These are phyloP conservation scores for Chironomus tentans DNA, from an alignment of 2,888 invertebrate species.

Conservation along the genomic window DNA sequence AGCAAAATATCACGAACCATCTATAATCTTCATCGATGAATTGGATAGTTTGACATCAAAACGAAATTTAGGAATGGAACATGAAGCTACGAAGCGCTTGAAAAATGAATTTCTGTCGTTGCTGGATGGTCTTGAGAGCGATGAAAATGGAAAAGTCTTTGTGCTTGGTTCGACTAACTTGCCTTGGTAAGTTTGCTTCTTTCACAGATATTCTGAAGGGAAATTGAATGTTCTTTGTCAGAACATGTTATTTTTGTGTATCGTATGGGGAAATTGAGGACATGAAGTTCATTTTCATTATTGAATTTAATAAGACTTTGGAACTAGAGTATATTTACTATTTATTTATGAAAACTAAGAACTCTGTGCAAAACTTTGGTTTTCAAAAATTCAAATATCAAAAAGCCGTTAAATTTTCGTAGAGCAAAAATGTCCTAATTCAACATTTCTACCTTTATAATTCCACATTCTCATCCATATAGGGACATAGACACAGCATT, in stretches of 20 bases:
- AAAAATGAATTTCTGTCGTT: conserved; percentile 82
- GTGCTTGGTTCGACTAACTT: conserved; percentile 82
- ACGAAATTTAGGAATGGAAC: conserved; percentile 56
- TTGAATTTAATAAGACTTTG: too few relatives aligned
- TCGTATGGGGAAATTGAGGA: background rate
- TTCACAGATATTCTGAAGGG: background rate
- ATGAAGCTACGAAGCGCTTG: conserved; percentile 78
- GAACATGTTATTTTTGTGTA: background rate
- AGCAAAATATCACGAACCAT: conserved; percentile 75
- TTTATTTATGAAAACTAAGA: too few relatives aligned
- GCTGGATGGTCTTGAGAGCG: conserved; percentile 65
- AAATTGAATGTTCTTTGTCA: too few relatives aligned
- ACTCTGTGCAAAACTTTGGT: too few relatives aligned
- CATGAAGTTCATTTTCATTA: background rate
- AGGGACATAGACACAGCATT: conserved; percentile 85
- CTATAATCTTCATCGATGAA: conserved; percentile 89
- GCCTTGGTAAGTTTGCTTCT: conserved; percentile 59
- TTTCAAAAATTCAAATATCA: too few relatives aligned
- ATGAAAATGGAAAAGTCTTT: conserved; percentile 57
- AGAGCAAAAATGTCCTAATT: too few relatives aligned
- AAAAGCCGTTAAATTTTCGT: too few relatives aligned
- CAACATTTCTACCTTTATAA: background rate
- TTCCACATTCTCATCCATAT: conserved; percentile 29
- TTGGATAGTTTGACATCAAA: conserved; percentile 73
- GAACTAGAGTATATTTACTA: too few relatives aligned